A percentile compares a stretch with the other conserved stretches of the same genome.
These are phyloP conservation scores for Neolamprologus falcicula DNA, from an alignment of 2,113 vertebrate species.

Conservation along the genomic window DNA sequence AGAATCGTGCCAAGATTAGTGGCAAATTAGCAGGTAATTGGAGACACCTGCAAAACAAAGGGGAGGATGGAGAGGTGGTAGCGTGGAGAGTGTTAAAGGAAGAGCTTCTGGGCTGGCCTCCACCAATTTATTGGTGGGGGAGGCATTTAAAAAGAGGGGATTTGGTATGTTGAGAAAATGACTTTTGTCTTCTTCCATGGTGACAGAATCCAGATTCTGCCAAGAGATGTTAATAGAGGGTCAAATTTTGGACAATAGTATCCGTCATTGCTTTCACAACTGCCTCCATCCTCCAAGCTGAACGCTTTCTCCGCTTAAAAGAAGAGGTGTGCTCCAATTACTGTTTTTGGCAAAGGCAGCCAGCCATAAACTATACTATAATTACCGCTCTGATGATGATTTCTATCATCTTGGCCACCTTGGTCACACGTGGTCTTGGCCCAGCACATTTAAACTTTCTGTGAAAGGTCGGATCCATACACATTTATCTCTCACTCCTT, in stretches of 20 bases:
- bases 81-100: conserved; percentile 55
- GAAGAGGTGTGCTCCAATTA: conserved; percentile 82
- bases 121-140: conserved; percentile 66
- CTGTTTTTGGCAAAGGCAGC: conserved; percentile 75
- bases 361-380: conserved; percentile 53
- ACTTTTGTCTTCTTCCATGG: conserved; percentile 78
- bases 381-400: conserved; percentile 44
- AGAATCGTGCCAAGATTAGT: conserved; percentile 76
- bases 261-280: conserved; percentile 86
- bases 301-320: conserved; percentile 75
- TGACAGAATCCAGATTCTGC: conserved; percentile 89
- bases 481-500: conserved; percentile 7
- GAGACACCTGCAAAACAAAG: conserved; percentile 81
- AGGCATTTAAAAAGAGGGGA: conserved; percentile 58
- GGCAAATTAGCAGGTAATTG: conserved; percentile 84
- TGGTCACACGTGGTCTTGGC: conserved; percentile 35
- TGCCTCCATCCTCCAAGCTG: conserved; percentile 78
- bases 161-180: conserved; percentile 77
- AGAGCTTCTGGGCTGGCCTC: conserved; percentile 37
- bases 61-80: conserved; percentile 69
- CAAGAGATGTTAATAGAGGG: conserved; percentile 91
- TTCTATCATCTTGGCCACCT: conserved; percentile 37
- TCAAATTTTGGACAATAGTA: conserved; percentile 86
- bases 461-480: conserved; percentile 10
- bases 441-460: conserved; percentile 35